Percentiles rank a stretch among this genome's conserved stretches.
phyloP scores from a whole-genome alignment of 2,113 vertebrate species.

The Micronisus gabar region DNA sequence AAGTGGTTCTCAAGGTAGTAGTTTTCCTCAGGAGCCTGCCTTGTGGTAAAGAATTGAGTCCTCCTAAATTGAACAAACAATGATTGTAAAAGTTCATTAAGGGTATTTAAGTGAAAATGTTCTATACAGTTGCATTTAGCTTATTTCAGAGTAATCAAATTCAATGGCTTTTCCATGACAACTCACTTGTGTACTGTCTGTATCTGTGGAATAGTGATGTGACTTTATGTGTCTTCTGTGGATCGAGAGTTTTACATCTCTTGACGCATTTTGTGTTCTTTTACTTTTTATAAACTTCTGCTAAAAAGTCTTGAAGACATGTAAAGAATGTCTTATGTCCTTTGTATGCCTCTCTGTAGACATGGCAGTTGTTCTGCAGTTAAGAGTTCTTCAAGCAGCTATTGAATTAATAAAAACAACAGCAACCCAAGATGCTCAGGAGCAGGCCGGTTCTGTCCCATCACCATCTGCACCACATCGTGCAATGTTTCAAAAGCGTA shows the following conservation, averaged over 20 bases:
- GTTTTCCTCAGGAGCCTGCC: background rate
- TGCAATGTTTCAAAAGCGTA: constrained; percentile 83
- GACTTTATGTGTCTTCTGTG: background rate
- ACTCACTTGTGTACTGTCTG: background rate
- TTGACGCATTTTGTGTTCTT: background rate
- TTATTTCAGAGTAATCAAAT: background rate
- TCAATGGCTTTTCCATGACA: background rate
- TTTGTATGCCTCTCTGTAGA: constrained; percentile 69
- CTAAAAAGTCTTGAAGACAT: background rate
- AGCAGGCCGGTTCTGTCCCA: constrained; percentile 65
- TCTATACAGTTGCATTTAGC: background rate
- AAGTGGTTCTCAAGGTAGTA: background rate
- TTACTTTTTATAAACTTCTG: background rate
- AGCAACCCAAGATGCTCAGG: constrained; percentile 84
- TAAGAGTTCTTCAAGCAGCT: constrained; percentile 90
- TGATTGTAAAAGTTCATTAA: background rate
- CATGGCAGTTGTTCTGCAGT: constrained; percentile 90
- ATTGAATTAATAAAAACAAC: constrained; percentile 93
- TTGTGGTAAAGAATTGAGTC: background rate
- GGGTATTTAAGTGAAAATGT: background rate
- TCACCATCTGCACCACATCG: constrained; percentile 71
- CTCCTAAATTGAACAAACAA: background rate
- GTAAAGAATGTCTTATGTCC: background rate
- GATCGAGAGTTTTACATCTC: background rate
- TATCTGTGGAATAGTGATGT: background rate